Evolutionary conservation across 2,797 vertebrate species (phyloP), one percentile per base, ranked within the genome.

Genomic region (Lycodopsis pacificus): DNA sequence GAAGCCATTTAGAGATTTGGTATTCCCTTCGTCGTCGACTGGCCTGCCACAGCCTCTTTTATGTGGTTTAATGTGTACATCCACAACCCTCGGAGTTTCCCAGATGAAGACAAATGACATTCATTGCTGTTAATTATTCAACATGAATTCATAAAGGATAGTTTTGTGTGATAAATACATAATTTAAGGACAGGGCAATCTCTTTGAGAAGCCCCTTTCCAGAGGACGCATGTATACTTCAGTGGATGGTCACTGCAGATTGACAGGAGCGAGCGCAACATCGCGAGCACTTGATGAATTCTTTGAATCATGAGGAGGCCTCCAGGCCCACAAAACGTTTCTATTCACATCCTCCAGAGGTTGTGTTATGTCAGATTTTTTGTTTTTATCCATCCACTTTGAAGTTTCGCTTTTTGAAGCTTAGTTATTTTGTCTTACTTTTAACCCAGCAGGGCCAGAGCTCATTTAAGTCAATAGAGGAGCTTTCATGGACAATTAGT

Each of bases 81-180:
- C 80, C 27, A 36, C 27, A 69, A 46, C 48, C 81, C 76, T 66
- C 69, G 82, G 88, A 79, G 74, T 44, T 72, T 38, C 73, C 36
- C 22, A 77, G 73, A 86, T 85, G 70, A 85, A 78, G 81, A 72
- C 79, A 83, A 85, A 87, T 63, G 10, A 73, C 72, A 81, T 81
- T 85, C 66, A 69, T 53, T n/a, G 46, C 42, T 40, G 79, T 88
- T 78, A 88, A 90, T 90, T 77, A 9, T 96, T 86, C 65, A 86
- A 51, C 3, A 2, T 42, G 4, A 57, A 81, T 76, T 76, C 64
- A 82, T 72, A 62, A 86, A 79, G 71, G 61, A 70, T 49, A 54
- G 72, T 76, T 89, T 83, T 71, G 67, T 73, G 42, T 70, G 74
- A 82, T 79, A 73, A 87, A 88, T 88, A 74, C 70, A 73, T 87